Evolutionary conservation across 2,113 vertebrate species (phyloP).

Genomic region (Spermophilus dauricus): DNA sequence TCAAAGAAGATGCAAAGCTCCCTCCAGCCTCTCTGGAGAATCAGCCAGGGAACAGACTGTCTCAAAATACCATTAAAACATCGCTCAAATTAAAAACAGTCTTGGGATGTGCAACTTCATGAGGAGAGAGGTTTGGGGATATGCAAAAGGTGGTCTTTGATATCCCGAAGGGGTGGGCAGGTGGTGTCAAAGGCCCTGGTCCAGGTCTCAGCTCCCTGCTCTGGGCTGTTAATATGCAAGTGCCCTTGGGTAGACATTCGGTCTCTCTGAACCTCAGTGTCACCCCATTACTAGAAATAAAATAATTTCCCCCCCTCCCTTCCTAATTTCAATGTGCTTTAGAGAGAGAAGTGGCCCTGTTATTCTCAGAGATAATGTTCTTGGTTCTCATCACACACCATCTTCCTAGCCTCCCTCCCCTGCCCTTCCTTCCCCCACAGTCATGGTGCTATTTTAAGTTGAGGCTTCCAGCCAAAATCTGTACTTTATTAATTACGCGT

Average conservation of each 20-base stretch:
- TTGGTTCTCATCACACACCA: background rate
- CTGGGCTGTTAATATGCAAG: rapidly evolving
- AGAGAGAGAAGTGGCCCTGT: background rate
- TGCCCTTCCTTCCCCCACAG: constrained; percentile 73
- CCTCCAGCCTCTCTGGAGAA: constrained; percentile 72
- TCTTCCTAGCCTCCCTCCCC: constrained; percentile 46
- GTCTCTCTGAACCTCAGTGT: background rate
- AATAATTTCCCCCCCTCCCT: background rate
- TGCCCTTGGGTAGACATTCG: background rate
- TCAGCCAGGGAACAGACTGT: background rate
- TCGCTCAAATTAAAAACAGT: constrained; percentile 72
- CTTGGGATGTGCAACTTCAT: background rate
- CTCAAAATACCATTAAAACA: constrained; percentile 75
- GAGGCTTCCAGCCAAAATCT: constrained; percentile 85
- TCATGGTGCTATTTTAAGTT: constrained; percentile 78
- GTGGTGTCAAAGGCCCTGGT: background rate
- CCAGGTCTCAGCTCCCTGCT: background rate
- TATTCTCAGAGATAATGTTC: background rate
- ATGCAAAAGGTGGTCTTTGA: background rate
- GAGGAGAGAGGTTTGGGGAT: background rate
- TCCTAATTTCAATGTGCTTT: background rate
- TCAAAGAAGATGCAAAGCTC: constrained; percentile 69
- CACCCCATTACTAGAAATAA: background rate
- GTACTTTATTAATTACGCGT: constrained; percentile 86
- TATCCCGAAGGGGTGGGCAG: background rate